A percentile compares a stretch with the other conserved stretches of the same genome.
phyloP scores from a whole-genome alignment of 1,140 invertebrate species.

The Octopus bimaculoides region DNA sequence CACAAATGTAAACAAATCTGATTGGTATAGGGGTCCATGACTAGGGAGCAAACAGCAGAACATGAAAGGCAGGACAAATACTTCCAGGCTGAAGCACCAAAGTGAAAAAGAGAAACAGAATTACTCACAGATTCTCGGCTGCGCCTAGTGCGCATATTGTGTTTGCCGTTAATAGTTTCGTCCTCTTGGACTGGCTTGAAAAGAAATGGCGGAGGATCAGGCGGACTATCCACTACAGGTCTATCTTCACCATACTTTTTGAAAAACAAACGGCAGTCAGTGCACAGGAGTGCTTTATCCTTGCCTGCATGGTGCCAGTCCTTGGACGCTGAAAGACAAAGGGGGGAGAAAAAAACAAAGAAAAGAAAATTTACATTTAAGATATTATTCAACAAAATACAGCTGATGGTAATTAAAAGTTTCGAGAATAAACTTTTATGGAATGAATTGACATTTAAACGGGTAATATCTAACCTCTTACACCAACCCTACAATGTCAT shows the following conservation, averaged over 20 bases:
- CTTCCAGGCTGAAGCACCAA: too few relatives aligned
- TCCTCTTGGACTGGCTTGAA: constrained; percentile 70
- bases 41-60: not conserved
- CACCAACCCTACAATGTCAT: too few relatives aligned
- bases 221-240: constrained; percentile 38
- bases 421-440: too few relatives aligned
- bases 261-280: constrained; percentile 76
- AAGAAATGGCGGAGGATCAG: constrained; percentile 61
- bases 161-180: constrained; percentile 58
- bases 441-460: too few relatives aligned
- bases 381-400: too few relatives aligned
- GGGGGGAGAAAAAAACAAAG: constrained; percentile 16
- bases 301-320: constrained; percentile 79
- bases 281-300: constrained; percentile 74
- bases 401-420: too few relatives aligned
- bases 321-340: constrained; percentile 62
- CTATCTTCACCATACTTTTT: constrained; percentile 77
- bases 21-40: not conserved
- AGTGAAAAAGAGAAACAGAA: not conserved
- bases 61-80: too few relatives aligned
- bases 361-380: too few relatives aligned
- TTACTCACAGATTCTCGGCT: constrained; percentile 51
- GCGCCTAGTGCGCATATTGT: constrained; percentile 64
- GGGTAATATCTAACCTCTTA: too few relatives aligned
- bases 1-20: not conserved